Percentiles rank a stretch among this genome's conserved stretches.
These are phyloP conservation scores for Dipodomys ordii DNA, from an alignment of 2,113 vertebrate species.

Conservation along the genomic window DNA sequence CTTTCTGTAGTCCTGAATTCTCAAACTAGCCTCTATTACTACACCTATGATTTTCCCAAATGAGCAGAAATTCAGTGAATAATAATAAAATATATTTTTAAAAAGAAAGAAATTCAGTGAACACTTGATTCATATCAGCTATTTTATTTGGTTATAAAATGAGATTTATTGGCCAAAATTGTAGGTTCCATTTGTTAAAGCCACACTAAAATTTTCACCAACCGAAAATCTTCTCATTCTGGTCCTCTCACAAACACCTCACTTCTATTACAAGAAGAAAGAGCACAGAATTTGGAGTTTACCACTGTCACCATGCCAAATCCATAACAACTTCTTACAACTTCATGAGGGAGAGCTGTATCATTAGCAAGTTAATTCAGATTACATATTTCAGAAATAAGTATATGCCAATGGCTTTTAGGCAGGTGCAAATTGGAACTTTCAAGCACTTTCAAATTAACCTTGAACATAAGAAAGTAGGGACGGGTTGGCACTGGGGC, in stretches of 20 bases:
- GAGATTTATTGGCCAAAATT: neutral
- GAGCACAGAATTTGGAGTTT: neutral
- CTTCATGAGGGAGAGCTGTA: neutral
- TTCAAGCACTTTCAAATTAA: neutral
- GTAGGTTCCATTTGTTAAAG: neutral
- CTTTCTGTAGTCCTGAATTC: slow-evolving; percentile 15
- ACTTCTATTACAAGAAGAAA: neutral
- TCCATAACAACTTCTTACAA: neutral
- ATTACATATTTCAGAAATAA: neutral
- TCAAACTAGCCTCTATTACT: neutral
- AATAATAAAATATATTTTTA: too few relatives aligned
- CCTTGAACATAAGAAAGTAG: neutral
- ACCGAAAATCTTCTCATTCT: neutral
- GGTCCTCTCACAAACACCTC: neutral
- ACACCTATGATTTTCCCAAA: neutral
- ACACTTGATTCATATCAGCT: neutral
- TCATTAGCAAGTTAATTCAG: neutral
- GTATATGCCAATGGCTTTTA: neutral
- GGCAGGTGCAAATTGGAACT: neutral
- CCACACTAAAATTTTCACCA: neutral
- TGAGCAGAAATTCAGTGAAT: slow-evolving; percentile 17
- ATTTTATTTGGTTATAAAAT: slow-evolving; percentile 57
- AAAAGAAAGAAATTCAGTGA: neutral
- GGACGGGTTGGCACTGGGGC: too few relatives aligned
- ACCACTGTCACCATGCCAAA: neutral